Percentiles rank a stretch among this genome's conserved stretches.
phyloP scores from a whole-genome alignment of 2,797 vertebrate genomes.

The Helicolenus hilgendorfi region DNA sequence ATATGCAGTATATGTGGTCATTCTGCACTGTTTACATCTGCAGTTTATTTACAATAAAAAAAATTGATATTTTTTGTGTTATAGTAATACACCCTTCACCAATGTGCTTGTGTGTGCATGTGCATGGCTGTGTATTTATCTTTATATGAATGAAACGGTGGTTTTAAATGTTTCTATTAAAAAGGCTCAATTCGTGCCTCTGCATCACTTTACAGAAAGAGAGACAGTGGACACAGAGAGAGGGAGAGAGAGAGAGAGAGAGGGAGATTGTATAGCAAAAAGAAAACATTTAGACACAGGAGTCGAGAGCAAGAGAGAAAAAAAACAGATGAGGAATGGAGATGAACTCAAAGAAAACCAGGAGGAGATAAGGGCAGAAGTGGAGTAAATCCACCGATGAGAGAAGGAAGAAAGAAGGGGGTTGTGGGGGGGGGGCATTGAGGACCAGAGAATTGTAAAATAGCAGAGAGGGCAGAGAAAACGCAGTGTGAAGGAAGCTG shows the following conservation, averaged over 20 bases:
- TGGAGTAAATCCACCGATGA: constrained; percentile 42
- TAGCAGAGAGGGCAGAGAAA: constrained; percentile 45
- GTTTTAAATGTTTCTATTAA: constrained; percentile 15
- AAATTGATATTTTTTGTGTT: too few species aligned
- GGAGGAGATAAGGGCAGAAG: constrained; percentile 40
- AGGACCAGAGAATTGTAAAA: constrained; percentile 36
- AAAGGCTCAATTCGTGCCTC: constrained; percentile 20
- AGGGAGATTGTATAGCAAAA: background rate
- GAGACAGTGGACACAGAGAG: background rate
- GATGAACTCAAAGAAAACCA: constrained; percentile 14
- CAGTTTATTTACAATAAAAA: background rate
- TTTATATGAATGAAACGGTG: background rate
- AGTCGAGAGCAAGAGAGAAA: background rate
- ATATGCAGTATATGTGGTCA: background rate
- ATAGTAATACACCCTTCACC: too few species aligned
- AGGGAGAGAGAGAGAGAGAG: background rate
- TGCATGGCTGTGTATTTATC: background rate
- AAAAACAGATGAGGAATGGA: background rate
- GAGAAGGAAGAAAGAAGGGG: background rate
- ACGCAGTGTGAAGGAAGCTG: constrained; percentile 63
- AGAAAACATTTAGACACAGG: background rate
- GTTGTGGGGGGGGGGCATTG: background rate
- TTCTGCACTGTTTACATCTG: background rate
- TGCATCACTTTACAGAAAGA: constrained; percentile 43
- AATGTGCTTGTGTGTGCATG: background rate